Percentiles rank a stretch among this genome's conserved stretches.
Evolutionary conservation across 2,113 vertebrate species (phyloP).

Genomic region (Hippocampus barbouri): DNA sequence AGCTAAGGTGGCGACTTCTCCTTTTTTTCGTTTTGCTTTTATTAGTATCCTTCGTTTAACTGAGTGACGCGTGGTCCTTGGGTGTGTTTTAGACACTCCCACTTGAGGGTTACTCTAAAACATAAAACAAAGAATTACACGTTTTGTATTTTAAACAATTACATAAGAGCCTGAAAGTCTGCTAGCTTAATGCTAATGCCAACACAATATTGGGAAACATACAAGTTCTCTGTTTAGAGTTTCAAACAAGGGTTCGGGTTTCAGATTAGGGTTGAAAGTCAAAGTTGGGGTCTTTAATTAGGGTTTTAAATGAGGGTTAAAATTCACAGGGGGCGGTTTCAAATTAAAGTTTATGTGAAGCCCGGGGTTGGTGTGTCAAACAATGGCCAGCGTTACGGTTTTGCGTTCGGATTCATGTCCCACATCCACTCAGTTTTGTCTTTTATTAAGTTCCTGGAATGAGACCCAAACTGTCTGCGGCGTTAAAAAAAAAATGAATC

Average conservation of each 20-base stretch:
- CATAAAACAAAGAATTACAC: too few species aligned
- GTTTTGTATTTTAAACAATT: too few species aligned
- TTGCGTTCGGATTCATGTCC: neutral
- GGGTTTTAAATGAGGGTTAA: too few species aligned
- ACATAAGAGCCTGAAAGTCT: too few species aligned
- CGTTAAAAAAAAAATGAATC: neutral
- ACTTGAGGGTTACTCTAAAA: too few species aligned
- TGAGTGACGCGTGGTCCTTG: slow-evolving; percentile 4
- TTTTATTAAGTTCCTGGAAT: neutral
- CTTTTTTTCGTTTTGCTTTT: neutral
- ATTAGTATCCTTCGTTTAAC: slow-evolving; percentile 7
- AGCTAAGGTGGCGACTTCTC: slow-evolving; percentile 25
- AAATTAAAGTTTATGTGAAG: too few species aligned
- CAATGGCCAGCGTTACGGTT: neutral
- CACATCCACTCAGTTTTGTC: neutral
- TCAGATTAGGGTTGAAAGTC: neutral
- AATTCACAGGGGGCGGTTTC: too few species aligned
- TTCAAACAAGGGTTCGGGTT: neutral
- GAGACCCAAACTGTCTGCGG: neutral
- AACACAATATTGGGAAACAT: too few species aligned
- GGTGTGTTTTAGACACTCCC: neutral
- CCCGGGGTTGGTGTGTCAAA: neutral
- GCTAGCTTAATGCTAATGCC: too few species aligned
- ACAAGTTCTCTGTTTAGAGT: neutral
- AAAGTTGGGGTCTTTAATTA: too few species aligned